Percentiles rank a stretch among this genome's conserved stretches.
These are phyloP conservation scores for Channa argus DNA, from an alignment of 2,113 vertebrate genomes.

Conservation along the genomic window DNA sequence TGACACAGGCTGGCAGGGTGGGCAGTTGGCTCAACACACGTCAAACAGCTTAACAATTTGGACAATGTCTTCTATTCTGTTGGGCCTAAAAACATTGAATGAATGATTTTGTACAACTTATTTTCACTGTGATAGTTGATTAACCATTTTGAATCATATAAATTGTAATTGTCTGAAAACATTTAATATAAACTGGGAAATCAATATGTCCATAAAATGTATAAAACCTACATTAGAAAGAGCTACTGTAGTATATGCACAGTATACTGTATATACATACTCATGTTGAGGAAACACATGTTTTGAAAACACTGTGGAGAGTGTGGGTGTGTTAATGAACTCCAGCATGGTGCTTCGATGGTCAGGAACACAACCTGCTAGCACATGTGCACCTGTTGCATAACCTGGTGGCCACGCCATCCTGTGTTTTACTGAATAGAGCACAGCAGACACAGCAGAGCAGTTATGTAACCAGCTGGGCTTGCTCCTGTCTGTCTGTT, in stretches of 20 bases:
- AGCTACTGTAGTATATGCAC: not conserved
- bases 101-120: not conserved
- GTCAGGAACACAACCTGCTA: constrained; percentile 72
- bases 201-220: not conserved
- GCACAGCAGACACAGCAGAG: constrained; percentile 65
- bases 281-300: constrained; percentile 38
- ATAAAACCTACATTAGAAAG: not conserved
- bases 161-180: not conserved
- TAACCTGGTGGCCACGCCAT: constrained; percentile 76
- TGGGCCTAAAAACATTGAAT: not conserved
- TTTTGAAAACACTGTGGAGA: constrained; percentile 57
- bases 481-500: constrained; percentile 62
- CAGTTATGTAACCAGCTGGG: constrained; percentile 79
- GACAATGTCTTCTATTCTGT: not conserved
- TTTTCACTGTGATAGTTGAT: no score
- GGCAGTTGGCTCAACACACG: no score
- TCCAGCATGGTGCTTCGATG: constrained; percentile 24
- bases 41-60: not conserved
- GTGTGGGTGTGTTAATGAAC: constrained; percentile 66
- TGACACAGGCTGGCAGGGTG: no score
- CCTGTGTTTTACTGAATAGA: constrained; percentile 71
- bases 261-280: not conserved
- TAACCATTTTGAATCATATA: no score
- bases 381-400: constrained; percentile 85
- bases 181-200: not conserved